These are phyloP conservation scores for Drosophila borborema DNA, from an alignment of 2,888 invertebrate species.

Conservation along the genomic window DNA sequence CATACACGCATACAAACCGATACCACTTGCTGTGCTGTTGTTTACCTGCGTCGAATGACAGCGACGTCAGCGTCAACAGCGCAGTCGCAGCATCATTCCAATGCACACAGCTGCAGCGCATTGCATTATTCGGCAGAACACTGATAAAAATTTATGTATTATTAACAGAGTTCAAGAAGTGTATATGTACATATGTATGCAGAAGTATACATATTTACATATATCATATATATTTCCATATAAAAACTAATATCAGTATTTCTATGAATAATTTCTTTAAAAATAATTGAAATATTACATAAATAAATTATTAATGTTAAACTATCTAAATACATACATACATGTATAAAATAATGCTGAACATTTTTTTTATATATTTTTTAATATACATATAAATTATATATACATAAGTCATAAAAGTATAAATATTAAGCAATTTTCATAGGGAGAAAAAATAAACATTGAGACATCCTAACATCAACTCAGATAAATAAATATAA, in stretches of 20 bases:
- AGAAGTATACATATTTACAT: no score
- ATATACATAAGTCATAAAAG: no score
- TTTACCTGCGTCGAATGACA: slow-evolving; percentile 45
- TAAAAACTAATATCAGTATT: no score
- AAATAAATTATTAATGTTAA: background rate
- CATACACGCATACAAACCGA: slow-evolving; percentile 27
- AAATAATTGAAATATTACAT: no score
- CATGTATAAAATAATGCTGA: no score
- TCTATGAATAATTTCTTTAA: no score
- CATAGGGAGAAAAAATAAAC: no score
- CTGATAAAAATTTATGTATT: slow-evolving; percentile 20
- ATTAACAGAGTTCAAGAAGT: background rate
- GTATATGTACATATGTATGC: no score
- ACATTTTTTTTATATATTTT: no score
- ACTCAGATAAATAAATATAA: background rate
- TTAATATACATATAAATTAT: no score
- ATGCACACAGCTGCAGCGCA: slow-evolving; percentile 41
- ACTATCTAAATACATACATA: background rate
- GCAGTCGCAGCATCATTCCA: slow-evolving; percentile 67
- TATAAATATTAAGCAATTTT: no score
- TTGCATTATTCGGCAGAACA: slow-evolving; percentile 51
- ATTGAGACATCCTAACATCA: background rate
- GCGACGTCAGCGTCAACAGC: slow-evolving; percentile 42
- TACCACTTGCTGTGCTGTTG: slow-evolving; percentile 56
- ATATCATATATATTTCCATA: no score